These are phyloP conservation scores for Papilio protenor DNA, from an alignment of 2,888 invertebrate genomes.

Conservation along the genomic window DNA sequence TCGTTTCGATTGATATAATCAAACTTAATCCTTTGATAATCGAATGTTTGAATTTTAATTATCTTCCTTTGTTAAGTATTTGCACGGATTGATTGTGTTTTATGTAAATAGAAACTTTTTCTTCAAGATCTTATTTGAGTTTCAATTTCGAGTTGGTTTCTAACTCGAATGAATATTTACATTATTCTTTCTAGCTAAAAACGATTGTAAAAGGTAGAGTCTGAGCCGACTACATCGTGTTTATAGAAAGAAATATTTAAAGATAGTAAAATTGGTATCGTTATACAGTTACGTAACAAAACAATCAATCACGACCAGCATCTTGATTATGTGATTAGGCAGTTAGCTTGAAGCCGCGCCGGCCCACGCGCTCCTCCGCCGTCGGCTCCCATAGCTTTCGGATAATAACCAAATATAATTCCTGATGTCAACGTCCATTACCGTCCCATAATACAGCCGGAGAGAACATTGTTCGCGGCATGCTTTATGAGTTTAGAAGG, in stretches of 20 bases:
- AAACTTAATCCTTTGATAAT: neutral
- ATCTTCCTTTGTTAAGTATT: neutral
- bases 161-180: neutral
- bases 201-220: neutral
- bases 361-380: constrained; percentile 46
- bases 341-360: constrained; percentile 57
- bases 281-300: constrained; percentile 54
- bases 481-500: constrained; percentile 45
- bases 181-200: neutral
- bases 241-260: constrained; percentile 30
- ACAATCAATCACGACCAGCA: constrained; percentile 58
- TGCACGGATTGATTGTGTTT: neutral
- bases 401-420: constrained; percentile 45
- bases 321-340: constrained; percentile 75
- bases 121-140: neutral
- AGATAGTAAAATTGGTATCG: constrained; percentile 55
- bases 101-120: neutral
- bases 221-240: neutral
- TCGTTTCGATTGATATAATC: constrained; percentile 41
- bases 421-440: constrained; percentile 43
- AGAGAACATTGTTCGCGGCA: constrained; percentile 38
- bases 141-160: neutral
- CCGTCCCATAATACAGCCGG: constrained; percentile 33
- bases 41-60: constrained; percentile 8
- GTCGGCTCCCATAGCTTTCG: constrained; percentile 42